Percentiles rank a stretch among this genome's conserved stretches.
These are phyloP conservation scores for Tridacna crocea DNA, from an alignment of 2,888 invertebrate species.

Conservation along the genomic window DNA sequence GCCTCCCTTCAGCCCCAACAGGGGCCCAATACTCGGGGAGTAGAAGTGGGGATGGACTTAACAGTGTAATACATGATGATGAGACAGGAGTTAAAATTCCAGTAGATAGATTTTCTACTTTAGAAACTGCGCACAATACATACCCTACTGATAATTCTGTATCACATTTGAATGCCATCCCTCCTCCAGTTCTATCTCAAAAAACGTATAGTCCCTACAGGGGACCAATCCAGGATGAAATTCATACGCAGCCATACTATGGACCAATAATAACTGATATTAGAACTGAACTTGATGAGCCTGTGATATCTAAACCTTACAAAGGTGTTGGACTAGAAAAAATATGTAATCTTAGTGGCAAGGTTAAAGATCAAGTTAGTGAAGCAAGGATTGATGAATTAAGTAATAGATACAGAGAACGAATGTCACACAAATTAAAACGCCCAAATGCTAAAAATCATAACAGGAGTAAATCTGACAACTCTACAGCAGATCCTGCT, in stretches of 20 bases:
- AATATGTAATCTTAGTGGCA: conserved; percentile 19
- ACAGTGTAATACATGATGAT: background rate
- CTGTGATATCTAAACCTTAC: conserved; percentile 17
- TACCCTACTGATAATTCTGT: conserved; percentile 2
- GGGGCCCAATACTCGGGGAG: conserved; percentile 2
- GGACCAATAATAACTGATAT: conserved; percentile 56
- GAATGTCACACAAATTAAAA: conserved; percentile 44
- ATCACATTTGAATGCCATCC: conserved; percentile 13
- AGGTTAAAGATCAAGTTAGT: conserved; percentile 42
- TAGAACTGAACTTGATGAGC: conserved; percentile 51
- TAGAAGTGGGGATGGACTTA: background rate
- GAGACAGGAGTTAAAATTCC: conserved; percentile 36
- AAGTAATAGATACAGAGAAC: conserved; percentile 54
- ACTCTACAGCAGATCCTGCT: conserved; percentile 38
- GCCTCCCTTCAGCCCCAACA: conserved; percentile 25
- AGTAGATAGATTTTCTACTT: conserved; percentile 5
- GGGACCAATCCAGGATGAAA: conserved; percentile 58
- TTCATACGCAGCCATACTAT: conserved; percentile 59
- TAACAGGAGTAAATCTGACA: conserved; percentile 61
- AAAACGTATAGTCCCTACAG: conserved; percentile 55
- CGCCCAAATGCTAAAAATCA: conserved; percentile 36
- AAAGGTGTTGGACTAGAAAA: conserved; percentile 22
- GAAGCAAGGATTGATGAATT: conserved; percentile 60
- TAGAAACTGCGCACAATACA: conserved; percentile 6
- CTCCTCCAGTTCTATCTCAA: conserved; percentile 48